A percentile compares a stretch with the other conserved stretches of the same genome.
These are phyloP conservation scores for Dilophus febrilis DNA, from an alignment of 2,888 invertebrate genomes.

Conservation along the genomic window DNA sequence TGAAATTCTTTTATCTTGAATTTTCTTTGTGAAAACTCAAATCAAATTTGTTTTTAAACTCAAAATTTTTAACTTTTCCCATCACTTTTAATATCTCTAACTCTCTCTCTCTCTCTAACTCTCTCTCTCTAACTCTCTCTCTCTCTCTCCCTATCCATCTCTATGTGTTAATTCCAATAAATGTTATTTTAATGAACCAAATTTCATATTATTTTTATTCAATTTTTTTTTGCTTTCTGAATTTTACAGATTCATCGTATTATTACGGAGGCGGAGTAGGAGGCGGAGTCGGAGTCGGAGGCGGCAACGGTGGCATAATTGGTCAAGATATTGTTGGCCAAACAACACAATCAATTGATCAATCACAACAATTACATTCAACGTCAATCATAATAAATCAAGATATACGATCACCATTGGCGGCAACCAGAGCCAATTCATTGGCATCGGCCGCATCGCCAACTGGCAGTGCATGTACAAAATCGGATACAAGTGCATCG, in stretches of 20 bases:
- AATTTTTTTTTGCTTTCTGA: constrained; percentile 6
- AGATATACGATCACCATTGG: constrained; percentile 49
- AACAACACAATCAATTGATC: too few relatives aligned
- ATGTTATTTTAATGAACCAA: not conserved
- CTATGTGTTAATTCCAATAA: not conserved
- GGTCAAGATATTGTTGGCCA: too few relatives aligned
- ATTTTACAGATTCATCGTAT: constrained; percentile 40
- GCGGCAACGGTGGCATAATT: constrained; percentile 4
- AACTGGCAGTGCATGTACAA: constrained; percentile 51
- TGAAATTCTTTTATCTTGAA: too few relatives aligned
- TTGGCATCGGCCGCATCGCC: constrained; percentile 53
- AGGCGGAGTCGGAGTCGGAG: not conserved
- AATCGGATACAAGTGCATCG: constrained; percentile 21
- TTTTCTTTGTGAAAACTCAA: too few relatives aligned
- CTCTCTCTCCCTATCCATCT: too few relatives aligned
- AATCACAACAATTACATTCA: constrained; percentile 17
- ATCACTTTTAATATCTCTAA: too few relatives aligned
- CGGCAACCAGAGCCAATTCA: constrained; percentile 52
- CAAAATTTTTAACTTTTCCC: too few relatives aligned
- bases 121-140: too few relatives aligned
- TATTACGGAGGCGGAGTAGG: constrained; percentile 37
- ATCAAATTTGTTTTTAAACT: too few relatives aligned
- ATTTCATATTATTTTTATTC: constrained; percentile 1
- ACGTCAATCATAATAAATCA: constrained; percentile 32
- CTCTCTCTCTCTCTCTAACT: too few relatives aligned